A percentile compares a stretch with the other conserved stretches of the same genome.
These are phyloP conservation scores for Pectinophora gossypiella DNA, from an alignment of 1,140 invertebrate genomes.

Conservation along the genomic window DNA sequence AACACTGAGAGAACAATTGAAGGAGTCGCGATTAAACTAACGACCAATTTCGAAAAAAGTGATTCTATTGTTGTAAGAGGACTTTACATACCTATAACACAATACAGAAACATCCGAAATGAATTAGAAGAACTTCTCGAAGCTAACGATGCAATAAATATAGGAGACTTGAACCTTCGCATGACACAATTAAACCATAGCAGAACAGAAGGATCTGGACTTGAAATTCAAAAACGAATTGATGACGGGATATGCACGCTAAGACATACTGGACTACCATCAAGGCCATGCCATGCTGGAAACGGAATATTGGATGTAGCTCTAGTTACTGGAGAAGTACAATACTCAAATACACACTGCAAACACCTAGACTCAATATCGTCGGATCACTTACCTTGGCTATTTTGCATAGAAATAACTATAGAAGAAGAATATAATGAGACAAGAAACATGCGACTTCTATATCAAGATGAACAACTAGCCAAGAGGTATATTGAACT, in stretches of 20 bases:
- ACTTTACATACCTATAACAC: not conserved
- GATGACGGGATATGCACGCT: not conserved
- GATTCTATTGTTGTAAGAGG: conserved; percentile 2
- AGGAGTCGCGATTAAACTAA: conserved; percentile 3
- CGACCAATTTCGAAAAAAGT: not conserved
- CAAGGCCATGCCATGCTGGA: not conserved
- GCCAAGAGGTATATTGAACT: not conserved
- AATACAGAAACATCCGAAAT: not conserved
- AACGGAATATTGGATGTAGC: conserved; percentile 8
- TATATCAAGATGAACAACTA: not conserved
- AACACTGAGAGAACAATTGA: not conserved
- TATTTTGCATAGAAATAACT: not conserved
- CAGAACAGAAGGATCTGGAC: not conserved
- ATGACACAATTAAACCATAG: not conserved
- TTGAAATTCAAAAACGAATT: not conserved
- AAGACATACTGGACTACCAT: not conserved
- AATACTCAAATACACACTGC: not conserved
- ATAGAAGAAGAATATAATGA: not conserved
- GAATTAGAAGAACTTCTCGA: conserved; percentile 2
- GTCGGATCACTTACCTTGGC: conserved; percentile 7
- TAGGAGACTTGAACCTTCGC: conserved; percentile 5
- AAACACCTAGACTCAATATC: conserved; percentile 1
- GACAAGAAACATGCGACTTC: not conserved
- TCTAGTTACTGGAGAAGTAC: not conserved
- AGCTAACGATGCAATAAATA: not conserved